Evolutionary conservation across 2,797 vertebrate species (phyloP), one percentile per base, ranked within the genome.

Genomic region (Neoniphon sammara): DNA sequence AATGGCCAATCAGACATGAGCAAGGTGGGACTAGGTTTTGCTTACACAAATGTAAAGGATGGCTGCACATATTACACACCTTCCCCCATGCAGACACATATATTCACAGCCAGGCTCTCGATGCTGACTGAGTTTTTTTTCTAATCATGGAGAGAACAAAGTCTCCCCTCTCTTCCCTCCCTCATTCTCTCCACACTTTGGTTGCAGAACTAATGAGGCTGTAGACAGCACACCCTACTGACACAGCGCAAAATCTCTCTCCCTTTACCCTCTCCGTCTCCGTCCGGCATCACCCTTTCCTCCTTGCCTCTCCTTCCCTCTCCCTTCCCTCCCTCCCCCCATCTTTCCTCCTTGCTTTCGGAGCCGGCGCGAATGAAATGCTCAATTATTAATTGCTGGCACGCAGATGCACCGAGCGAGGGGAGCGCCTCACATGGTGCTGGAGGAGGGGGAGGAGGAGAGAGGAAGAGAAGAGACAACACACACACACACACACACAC

Each of bases 311-410:
- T 56, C 57, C 66, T 30, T 1, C 54, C 42, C 59, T 25, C 52
- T 70, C 72, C 71, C 14, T 1, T 47, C 71, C 67, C 69, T 20
- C 52, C 53, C 62, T 56, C 21, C 9, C 30, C 0, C 47, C 63
- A 81, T 53, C 53, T n/a, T 18, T 86, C 82, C 56, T 74, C 65
- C 79, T 70, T 17, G 66, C 68, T 64, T 75, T 80, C 15, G 8
- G 56, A 83, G 59, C 78, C 52, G 52, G 77, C 78, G 61, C 23
- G 7, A 82, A 82, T 60, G 47, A 90, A 84, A 81, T 23, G 63
- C 39, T 92, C 31, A 93, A 93, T 93, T 90, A 93, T 94, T 91
- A 89, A 93, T 91, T 74, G 72, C 66, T 20, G 63, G 79, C 68
- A 86, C 20, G 21, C 76, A 75, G 60, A 71, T 70, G 63, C 53